Percentiles rank a stretch among this genome's conserved stretches.
phyloP scores from a whole-genome alignment of 1,140 invertebrate genomes.

The Mylabris phalerata region DNA sequence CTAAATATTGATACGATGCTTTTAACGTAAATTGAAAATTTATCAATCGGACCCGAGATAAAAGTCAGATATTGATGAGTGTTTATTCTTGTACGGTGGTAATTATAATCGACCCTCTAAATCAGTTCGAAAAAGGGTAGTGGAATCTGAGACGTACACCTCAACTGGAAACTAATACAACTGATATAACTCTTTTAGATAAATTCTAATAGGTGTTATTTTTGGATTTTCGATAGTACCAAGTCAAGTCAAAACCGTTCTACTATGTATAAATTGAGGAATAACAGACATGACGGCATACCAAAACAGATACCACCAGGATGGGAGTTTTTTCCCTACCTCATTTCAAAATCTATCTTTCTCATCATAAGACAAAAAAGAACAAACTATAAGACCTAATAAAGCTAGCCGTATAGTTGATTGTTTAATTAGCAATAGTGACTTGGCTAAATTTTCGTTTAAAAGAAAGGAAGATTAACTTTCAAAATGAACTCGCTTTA shows the following conservation, averaged over 20 bases:
- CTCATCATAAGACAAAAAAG: too few relatives aligned
- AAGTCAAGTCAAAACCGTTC: conserved; percentile 1
- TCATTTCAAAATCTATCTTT: not conserved
- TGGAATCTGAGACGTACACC: not conserved
- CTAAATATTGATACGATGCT: conserved; percentile 1
- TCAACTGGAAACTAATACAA: too few relatives aligned
- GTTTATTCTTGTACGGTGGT: conserved; percentile 21
- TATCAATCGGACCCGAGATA: conserved; percentile 5
- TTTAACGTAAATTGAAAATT: not conserved
- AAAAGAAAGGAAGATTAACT: conserved; percentile 1
- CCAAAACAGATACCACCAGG: conserved; percentile 8
- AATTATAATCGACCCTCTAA: conserved; percentile 24
- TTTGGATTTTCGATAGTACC: too few relatives aligned
- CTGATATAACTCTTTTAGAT: too few relatives aligned
- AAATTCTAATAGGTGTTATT: too few relatives aligned
- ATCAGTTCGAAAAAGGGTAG: too few relatives aligned
- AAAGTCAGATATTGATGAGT: conserved; percentile 26
- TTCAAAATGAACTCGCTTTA: not conserved
- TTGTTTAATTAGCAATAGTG: conserved; percentile 13
- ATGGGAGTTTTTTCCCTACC: conserved; percentile 4
- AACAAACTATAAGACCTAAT: not conserved
- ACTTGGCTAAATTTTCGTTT: conserved; percentile 6
- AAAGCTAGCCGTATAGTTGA: conserved; percentile 13
- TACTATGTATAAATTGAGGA: conserved; percentile 1
- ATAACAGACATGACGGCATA: conserved; percentile 12